These are phyloP conservation scores for Cryptocheilus praepositus DNA, from an alignment of 2,888 invertebrate species.

Conservation along the genomic window DNA sequence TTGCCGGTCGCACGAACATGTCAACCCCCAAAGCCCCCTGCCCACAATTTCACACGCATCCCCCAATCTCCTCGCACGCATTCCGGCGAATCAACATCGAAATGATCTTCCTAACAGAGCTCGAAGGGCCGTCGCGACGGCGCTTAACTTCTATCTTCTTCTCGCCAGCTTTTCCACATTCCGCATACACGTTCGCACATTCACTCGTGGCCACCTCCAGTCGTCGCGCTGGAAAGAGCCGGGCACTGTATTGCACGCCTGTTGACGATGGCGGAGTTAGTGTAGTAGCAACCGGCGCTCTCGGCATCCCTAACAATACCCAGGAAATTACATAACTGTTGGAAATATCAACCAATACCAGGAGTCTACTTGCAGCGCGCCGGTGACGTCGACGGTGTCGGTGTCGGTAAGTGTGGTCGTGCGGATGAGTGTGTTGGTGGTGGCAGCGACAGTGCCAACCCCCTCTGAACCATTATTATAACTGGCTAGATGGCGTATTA, in stretches of 20 bases:
- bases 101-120: too few species aligned
- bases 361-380: constrained; percentile 51
- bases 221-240: too few species aligned
- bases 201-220: too few species aligned
- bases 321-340: constrained; percentile 76
- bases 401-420: constrained; percentile 26
- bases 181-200: too few species aligned
- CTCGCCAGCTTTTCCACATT: too few species aligned
- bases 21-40: too few species aligned
- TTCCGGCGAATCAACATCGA: too few species aligned
- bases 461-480: constrained; percentile 70
- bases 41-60: too few species aligned
- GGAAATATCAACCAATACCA: constrained; percentile 75
- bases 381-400: constrained; percentile 12
- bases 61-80: too few species aligned
- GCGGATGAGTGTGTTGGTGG: constrained; percentile 28
- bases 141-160: too few species aligned
- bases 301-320: constrained; percentile 70
- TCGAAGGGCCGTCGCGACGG: too few species aligned
- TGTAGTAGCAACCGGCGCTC: constrained; percentile 42
- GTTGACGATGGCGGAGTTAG: constrained; percentile 37
- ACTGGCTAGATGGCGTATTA: constrained; percentile 73
- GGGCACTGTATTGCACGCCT: constrained; percentile 4
- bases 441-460: constrained; percentile 11
- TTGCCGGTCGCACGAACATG: too few species aligned